Percentiles rank a stretch among this genome's conserved stretches.
phyloP scores from a whole-genome alignment of 2,888 invertebrate genomes.

The Aspidapion aeneum region DNA sequence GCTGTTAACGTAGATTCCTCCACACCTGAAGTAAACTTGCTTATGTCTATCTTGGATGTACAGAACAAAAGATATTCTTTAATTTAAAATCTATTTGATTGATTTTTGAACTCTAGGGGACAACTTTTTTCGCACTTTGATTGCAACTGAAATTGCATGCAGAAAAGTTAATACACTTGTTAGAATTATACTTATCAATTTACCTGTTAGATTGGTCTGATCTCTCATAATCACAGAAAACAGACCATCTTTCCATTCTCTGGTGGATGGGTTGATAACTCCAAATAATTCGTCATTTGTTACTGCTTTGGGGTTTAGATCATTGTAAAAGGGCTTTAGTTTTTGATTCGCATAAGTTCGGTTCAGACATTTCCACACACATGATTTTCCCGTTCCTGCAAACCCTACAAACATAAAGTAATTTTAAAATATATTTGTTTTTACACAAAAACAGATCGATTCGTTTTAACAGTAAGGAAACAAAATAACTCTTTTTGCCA shows the following conservation, averaged over 20 bases:
- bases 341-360: slow-evolving; percentile 80
- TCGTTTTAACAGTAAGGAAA: too few relatives aligned
- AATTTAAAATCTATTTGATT: too few relatives aligned
- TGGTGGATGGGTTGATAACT: slow-evolving; percentile 86
- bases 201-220: slow-evolving; percentile 70
- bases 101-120: too few relatives aligned
- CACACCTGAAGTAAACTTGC: too few relatives aligned
- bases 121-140: too few relatives aligned
- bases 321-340: slow-evolving; percentile 78
- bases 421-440: slow-evolving; percentile 65
- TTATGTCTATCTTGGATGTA: too few relatives aligned
- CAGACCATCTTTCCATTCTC: slow-evolving; percentile 61
- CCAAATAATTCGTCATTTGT: slow-evolving; percentile 95
- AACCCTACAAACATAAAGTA: slow-evolving; percentile 50
- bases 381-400: slow-evolving; percentile 89
- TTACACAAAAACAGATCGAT: slow-evolving; percentile 49
- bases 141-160: too few relatives aligned
- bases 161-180: too few relatives aligned
- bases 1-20: too few relatives aligned
- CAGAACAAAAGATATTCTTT: too few relatives aligned
- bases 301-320: slow-evolving; percentile 94
- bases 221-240: slow-evolving; percentile 93
- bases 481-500: too few relatives aligned
- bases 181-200: too few relatives aligned
- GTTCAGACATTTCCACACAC: slow-evolving; percentile 89